Conservation (phyloP, 2,888 invertebrate genomes). For the Cantharis rufa region DNA sequence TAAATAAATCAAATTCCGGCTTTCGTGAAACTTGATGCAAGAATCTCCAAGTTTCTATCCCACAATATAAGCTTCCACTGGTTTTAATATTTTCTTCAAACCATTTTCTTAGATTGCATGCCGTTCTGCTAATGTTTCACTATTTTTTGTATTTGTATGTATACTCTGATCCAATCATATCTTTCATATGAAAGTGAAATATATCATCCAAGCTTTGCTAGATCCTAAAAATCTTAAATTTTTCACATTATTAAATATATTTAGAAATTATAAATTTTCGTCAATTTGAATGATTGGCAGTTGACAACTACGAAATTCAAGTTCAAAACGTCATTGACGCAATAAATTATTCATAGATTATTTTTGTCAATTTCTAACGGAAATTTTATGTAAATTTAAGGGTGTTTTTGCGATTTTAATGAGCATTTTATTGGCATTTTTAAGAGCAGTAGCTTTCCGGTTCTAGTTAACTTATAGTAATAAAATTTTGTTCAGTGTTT, state of each 20-base stretch:
- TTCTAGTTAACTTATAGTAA: no score
- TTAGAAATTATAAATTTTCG: no score
- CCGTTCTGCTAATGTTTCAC: not conserved
- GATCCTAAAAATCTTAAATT: not conserved
- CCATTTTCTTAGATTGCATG: not conserved
- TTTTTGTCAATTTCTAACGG: not conserved
- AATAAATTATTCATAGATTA: no score
- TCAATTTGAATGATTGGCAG: no score
- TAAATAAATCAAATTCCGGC: not conserved
- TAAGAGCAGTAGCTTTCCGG: no score
- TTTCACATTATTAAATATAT: not conserved
- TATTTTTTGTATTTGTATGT: not conserved
- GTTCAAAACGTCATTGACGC: no score
- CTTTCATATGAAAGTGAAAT: not conserved
- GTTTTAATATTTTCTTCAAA: not conserved
- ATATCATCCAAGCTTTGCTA: not conserved
- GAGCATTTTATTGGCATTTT: no score
- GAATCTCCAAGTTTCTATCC: not conserved
- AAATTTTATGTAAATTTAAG: not conserved
- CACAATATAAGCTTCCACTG: not conserved
- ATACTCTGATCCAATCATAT: not conserved
- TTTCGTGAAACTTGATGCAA: not conserved
- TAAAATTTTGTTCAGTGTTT: no score
- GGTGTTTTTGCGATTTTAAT: not conserved
- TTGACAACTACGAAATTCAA: no score